Percentiles rank a stretch among this genome's conserved stretches.
Evolutionary conservation across 2,797 vertebrate genomes (phyloP).

Genomic region (Spinus pinus): DNA sequence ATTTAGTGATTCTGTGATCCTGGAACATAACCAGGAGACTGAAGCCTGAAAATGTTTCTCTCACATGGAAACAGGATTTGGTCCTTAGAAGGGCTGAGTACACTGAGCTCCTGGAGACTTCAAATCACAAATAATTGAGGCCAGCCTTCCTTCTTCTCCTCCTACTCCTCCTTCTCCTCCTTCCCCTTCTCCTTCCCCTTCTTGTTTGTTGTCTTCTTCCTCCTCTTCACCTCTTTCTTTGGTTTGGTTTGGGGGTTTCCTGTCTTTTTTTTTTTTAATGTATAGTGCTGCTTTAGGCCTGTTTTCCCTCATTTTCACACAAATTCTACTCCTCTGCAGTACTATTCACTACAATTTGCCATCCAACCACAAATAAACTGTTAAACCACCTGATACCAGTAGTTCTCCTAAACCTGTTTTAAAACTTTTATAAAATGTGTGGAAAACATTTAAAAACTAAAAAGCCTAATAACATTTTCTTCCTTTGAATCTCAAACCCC

Average conservation of each 20-base stretch:
- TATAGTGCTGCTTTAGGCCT: not conserved
- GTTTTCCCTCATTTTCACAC: not conserved
- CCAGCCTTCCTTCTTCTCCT: rapidly evolving
- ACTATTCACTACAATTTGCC: not conserved
- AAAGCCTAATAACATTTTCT: not conserved
- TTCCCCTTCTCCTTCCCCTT: rapidly evolving
- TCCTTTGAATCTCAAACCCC: not conserved
- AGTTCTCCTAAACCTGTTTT: not conserved
- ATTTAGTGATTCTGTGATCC: not conserved
- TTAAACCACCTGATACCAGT: not conserved
- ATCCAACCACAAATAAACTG: not conserved
- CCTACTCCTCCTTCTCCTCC: rapidly evolving
- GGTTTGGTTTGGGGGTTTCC: not conserved
- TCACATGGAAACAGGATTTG: not conserved
- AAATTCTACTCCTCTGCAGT: not conserved
- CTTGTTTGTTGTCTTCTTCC: no score
- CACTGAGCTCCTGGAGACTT: not conserved
- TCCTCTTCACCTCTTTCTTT: not conserved
- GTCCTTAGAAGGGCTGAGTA: not conserved
- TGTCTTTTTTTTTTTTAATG: not conserved
- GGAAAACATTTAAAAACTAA: not conserved
- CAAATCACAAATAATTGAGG: not conserved
- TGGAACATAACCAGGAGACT: not conserved
- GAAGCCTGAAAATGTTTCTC: not conserved
- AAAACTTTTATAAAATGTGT: not conserved